Evolutionary conservation across 2,888 invertebrate genomes (phyloP), one percentile per base, ranked within the genome.

Genomic region (Pegoplata infirma): DNA sequence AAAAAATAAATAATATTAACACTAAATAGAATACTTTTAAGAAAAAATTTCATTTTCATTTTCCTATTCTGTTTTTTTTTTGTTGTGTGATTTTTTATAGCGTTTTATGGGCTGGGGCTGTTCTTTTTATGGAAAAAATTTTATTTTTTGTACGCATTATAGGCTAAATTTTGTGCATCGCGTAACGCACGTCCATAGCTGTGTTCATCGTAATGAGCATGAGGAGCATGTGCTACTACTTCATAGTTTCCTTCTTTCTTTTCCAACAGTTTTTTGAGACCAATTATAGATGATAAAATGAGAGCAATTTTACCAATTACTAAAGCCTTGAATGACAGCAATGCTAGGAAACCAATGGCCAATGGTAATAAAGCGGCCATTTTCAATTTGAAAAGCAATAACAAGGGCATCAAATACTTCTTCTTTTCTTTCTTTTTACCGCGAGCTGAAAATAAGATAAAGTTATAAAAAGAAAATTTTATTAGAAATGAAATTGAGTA

Each of bases 261-360:
- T 61, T 92, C 93, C 55, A 95, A 90, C 4, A 96, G 91, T 86
- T 96, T 96, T 90, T 93, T 93, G 76, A 94, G 89, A 3, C 92
- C 93, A 76, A 96, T 92, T 77, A 96, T 91, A 75, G 92, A 93
- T 63, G 95, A 93, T 81, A 96, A 92, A 68, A 95, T 91, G 19
- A 96, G 91, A 3, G 96, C 96, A 79, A 96, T 93, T 91, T 96
- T 96, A 84, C 95, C 95, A 83, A 96, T 92, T 85, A 96, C 90
- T 82, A 96, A 91, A 80, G 96, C 96, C 91, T 96, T 96, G 91
- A 96, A 92, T 47, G 96, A 95, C 53, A 96, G 91, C 80, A 96
- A 91, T 67, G 95, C 96, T 84, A 96, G 92, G 83, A 91, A 92
- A 82, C 94, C 96, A 73, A 96, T 92, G 84, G 94, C 93, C 82